phyloP scores from a whole-genome alignment of 2,113 vertebrate genomes.

The Bathybates hornii region DNA sequence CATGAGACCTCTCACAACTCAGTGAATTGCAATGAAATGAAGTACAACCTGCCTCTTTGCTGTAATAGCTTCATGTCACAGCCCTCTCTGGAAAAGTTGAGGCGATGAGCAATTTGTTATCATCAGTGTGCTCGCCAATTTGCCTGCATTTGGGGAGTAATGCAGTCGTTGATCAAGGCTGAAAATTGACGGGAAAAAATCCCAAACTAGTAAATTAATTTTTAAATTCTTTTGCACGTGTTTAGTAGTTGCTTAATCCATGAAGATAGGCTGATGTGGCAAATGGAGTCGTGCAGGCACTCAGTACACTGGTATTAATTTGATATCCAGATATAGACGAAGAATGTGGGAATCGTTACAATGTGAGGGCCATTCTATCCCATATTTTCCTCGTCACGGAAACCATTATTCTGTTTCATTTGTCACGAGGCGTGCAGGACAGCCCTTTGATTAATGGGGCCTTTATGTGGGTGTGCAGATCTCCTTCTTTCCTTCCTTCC shows the following conservation, averaged over 20 bases:
- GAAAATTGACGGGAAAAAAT: background rate
- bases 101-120: slow-evolving; percentile 11
- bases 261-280: slow-evolving; percentile 2
- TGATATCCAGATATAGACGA: slow-evolving; percentile 7
- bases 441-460: slow-evolving; percentile 58
- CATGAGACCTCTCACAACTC: background rate
- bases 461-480: slow-evolving; percentile 42
- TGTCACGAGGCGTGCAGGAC: slow-evolving; percentile 51
- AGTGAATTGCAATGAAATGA: slow-evolving; percentile 20
- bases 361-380: background rate
- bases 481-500: background rate
- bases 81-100: background rate
- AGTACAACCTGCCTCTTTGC: slow-evolving; percentile 7
- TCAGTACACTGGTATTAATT: slow-evolving; percentile 37
- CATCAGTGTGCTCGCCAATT: slow-evolving; percentile 20
- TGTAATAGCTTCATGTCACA: background rate
- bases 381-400: slow-evolving; percentile 42
- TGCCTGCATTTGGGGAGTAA: slow-evolving; percentile 7
- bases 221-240: background rate
- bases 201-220: background rate
- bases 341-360: background rate
- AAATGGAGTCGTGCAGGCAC: background rate
- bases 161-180: background rate
- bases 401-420: slow-evolving; percentile 68
- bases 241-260: slow-evolving; percentile 7